Conservation (phyloP, 2,113 vertebrate genomes). For the Thinocorus orbignyianus region DNA sequence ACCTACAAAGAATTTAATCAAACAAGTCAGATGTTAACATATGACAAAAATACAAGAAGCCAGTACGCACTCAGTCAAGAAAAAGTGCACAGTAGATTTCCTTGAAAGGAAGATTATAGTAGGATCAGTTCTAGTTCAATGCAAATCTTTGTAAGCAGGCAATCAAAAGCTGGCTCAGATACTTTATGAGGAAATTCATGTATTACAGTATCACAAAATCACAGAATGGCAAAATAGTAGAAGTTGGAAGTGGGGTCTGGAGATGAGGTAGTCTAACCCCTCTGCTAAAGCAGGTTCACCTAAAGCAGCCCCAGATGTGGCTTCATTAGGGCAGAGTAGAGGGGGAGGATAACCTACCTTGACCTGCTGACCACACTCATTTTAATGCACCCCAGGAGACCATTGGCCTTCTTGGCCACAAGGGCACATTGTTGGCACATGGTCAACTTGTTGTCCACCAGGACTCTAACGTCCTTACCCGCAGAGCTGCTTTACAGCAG, state of each 20-base stretch:
- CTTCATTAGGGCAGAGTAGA: background rate
- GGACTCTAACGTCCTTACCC: background rate
- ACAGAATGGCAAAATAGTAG: background rate
- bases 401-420: background rate
- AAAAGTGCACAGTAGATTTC: background rate
- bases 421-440: background rate
- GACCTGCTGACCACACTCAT: background rate
- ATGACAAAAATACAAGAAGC: background rate
- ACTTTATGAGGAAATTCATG: background rate
- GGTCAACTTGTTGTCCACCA: background rate
- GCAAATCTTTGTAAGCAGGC: background rate
- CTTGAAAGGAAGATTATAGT: background rate
- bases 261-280: background rate
- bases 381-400: background rate
- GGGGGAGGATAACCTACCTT: background rate
- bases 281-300: background rate
- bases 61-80: background rate
- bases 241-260: background rate
- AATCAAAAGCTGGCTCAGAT: background rate
- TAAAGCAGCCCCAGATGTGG: background rate
- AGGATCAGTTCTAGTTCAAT: background rate
- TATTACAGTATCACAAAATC: background rate
- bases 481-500: background rate
- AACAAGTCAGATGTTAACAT: background rate
- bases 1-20: background rate